Base-by-base conservation (phyloP, 2,888 invertebrate species). In the Latheticus oryzae region DNA sequence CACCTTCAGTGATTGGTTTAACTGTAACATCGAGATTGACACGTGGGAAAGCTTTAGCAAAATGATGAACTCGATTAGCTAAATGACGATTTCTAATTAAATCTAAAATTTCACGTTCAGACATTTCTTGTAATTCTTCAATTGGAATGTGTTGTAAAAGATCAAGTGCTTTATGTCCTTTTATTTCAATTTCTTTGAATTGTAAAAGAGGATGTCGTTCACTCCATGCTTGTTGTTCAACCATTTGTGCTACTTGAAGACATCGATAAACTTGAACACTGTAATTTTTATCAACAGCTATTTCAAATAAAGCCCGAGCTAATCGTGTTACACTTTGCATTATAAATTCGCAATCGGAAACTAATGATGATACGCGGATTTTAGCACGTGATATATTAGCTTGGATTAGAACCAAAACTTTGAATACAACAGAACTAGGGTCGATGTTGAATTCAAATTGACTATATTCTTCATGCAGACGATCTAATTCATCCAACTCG, bases 1-100 rank as follows among this genome's bases (percentile, higher is more conserved):
- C 91, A 0, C 93, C 95, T 35, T 96, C 85, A 0, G 99, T 99
- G 65, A 99, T 98, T 0, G 99, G 99, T 73, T 98, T 97, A 4
- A 99, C 81, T 16, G 81, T 86, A 0, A 94, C 89, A 17, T 93
- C 91, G 70, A 97, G 84, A 17, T 91, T 88, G 1, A 99, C 76
- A 1, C 85, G 72, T 0, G 99, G 99, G 70, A 99, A 87, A 69
- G 94, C 91, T 9, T 89, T 85, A 0, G 93, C 91, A 66, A 90
- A 94, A 66, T 89, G 87, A 75, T 93, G 92, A 0, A 98, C 84
- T 17, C 87, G 81, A 1, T 83, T 80, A 0, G 90, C 96, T 74
- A 88, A 85, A 69, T 86, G 88, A 24, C 87, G 85, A 76, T 94
- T 91, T 2, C 90, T 85, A 28, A 95, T 79, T 48, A 93, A 78